phyloP scores from a whole-genome alignment of 2,888 invertebrate species.

The Pyrochroa serraticornis region DNA sequence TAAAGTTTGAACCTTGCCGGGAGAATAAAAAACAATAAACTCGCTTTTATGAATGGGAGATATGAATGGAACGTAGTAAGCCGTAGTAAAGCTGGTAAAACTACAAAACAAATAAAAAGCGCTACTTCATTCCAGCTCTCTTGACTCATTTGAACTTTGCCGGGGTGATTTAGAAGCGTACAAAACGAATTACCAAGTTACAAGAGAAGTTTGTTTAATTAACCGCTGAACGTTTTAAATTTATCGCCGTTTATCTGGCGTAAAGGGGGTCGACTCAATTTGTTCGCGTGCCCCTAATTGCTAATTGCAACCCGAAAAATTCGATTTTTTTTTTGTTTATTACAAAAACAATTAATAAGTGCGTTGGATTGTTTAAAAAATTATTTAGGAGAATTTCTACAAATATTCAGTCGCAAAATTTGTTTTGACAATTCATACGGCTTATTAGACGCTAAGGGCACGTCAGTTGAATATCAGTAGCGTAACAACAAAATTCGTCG shows the following conservation, averaged over 20 bases:
- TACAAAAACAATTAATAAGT: too few relatives aligned
- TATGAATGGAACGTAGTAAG: slow-evolving; percentile 56
- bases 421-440: too few relatives aligned
- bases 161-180: slow-evolving; percentile 31
- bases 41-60: slow-evolving; percentile 50
- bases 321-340: too few relatives aligned
- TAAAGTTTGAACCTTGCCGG: slow-evolving; percentile 37
- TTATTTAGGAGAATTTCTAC: too few relatives aligned
- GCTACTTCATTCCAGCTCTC: slow-evolving; percentile 52
- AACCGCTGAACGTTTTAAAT: slow-evolving; percentile 28
- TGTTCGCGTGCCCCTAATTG: too few relatives aligned
- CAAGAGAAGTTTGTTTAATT: slow-evolving; percentile 28
- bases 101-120: slow-evolving; percentile 59
- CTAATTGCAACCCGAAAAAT: too few relatives aligned
- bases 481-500: slow-evolving; percentile 18
- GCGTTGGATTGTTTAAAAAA: too few relatives aligned
- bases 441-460: too few relatives aligned
- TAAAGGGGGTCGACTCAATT: neutral
- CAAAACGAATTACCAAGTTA: slow-evolving; percentile 29
- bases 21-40: slow-evolving; percentile 38
- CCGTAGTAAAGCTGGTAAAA: slow-evolving; percentile 59
- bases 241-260: slow-evolving; percentile 18
- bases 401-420: too few relatives aligned
- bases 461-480: too few relatives aligned
- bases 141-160: slow-evolving; percentile 34